Base-by-base conservation (phyloP, 1,140 invertebrate species). In the Halictus rubicundus region DNA sequence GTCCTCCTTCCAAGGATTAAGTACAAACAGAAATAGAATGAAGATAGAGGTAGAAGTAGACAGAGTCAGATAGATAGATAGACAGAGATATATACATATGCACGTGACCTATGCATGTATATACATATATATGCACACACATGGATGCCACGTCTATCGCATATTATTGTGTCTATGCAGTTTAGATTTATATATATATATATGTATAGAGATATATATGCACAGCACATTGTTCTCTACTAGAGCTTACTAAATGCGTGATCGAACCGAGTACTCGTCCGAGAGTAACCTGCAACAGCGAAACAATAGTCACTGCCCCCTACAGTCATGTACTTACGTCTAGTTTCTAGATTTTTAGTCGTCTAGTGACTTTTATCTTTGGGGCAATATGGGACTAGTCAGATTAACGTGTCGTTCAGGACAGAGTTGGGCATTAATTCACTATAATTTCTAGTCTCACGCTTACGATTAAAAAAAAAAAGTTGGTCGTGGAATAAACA, bases 231-330 rank as follows among this genome's bases (percentile, higher is more conserved):
- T 89, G 85, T 91, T 90, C 86, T 91, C 90, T 92, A 92, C 87
- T 88, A 91, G 89, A 91, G 91, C 92, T 93, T 93, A 93, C 92
- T 93, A 93, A 93, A 93, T 93, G 89, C 92, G 92, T 92, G 92
- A 91, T 92, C 91, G 92, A 92, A 92, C 89, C 90, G 92, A 93
- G 92, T 93, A 93, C 90, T 92, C 91, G 91, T 93, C 91, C 91
- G 91, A 91, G 91, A 92, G 91, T 92, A 92, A 92, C 92, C 92
- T 93, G 92, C 90, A 93, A 93, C 92, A 93, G 89, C 91, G 89
- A 93, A 93, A 93, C 80, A 92, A 93, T 80, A 92, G 85, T 93
- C 91, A 93, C 91, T 91, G 90, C 73, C 85, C 90, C 90, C 86
- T 86, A 85, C 46, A 78, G 75, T 74, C 71, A 81, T 80, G 73